Percentiles rank a stretch among this genome's conserved stretches.
phyloP scores from a whole-genome alignment of 37 sponge, comb jelly and placozoan genomes.

The Spongilla lacustris region DNA sequence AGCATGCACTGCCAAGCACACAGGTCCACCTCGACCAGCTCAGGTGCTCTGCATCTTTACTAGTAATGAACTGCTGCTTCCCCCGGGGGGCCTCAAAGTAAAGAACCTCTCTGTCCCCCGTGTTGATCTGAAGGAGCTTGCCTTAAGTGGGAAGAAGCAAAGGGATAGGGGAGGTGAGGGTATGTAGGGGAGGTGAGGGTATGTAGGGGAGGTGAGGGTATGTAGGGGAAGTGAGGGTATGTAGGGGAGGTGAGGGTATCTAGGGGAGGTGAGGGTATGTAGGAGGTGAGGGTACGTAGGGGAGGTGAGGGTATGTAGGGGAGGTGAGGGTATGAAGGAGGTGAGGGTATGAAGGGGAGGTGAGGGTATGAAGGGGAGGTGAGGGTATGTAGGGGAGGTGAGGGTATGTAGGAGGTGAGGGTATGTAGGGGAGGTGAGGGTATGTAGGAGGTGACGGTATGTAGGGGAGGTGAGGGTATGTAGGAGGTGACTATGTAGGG shows the following conservation, averaged over 20 bases:
- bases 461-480: no score
- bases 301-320: no score
- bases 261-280: not conserved
- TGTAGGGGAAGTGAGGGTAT: no score
- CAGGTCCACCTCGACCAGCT: constrained; percentile 91
- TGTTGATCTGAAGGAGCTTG: constrained; percentile 87
- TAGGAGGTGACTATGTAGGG: no score
- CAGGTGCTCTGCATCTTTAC: constrained; percentile 58
- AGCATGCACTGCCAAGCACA: constrained; percentile 69
- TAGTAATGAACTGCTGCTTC: constrained; percentile 80
- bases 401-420: not conserved
- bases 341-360: no score
- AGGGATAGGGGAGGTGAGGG: not conserved
- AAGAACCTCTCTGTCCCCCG: constrained; percentile 93
- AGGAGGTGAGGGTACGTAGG: no score
- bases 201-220: not conserved
- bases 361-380: no score
- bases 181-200: not conserved
- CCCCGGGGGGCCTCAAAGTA: constrained; percentile 95
- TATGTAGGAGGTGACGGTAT: no score
- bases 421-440: no score
- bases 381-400: not conserved
- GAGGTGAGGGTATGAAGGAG: no score
- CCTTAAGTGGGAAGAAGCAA: constrained; percentile 26
- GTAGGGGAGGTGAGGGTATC: not conserved